Base-by-base conservation (phyloP, 2,113 vertebrate genomes). In the Symphodus melops region DNA sequence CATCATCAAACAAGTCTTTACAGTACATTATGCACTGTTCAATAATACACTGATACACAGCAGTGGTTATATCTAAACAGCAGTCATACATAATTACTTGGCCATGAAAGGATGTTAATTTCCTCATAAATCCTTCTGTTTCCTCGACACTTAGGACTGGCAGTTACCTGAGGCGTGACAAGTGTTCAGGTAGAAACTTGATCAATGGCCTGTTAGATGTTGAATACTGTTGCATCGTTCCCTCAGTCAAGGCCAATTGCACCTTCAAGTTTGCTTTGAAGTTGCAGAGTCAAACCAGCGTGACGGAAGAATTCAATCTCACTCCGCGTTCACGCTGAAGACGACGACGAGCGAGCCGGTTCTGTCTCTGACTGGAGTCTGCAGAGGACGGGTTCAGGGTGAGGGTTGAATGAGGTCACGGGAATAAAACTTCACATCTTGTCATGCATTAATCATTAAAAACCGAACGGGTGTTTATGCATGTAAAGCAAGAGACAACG, bases 131-230 rank as follows among this genome's bases (percentile, higher is more conserved):
- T 39, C 46, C 46, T 48, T 6, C 9, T 41, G 20, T 46, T n/a
- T 59, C n/a, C 10, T 51, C 9, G 36, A n/a, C 48, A 56, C 28
- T 21, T 62, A 3, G 21, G 2, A 37, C 8, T 42, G 54, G 28
- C 52, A 52, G 37, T 63, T 55, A 37, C 63, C 48, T 57, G 14
- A 64, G 49, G 49, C 20, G 42, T 57, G 68, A 73, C 63, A 63
- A 9, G 46, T 28, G 36, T 36, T 85, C 60, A 70, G 36, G 69
- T 74, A 19, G 55, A 20, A 77, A 81, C 73, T 69, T 48, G 63
- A 81, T 77, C 59, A 39, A 8, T 37, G 1, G 7, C 10, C 1
- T 1, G 51, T 21, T 37, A 52, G 44, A 23, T 33, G 21, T 33
- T 14, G 23, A 44, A 6, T 9, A 37, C 10, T 14, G 33, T 19